Base-by-base conservation (phyloP, 2,797 vertebrate species). In the Nannoperca obscura region DNA sequence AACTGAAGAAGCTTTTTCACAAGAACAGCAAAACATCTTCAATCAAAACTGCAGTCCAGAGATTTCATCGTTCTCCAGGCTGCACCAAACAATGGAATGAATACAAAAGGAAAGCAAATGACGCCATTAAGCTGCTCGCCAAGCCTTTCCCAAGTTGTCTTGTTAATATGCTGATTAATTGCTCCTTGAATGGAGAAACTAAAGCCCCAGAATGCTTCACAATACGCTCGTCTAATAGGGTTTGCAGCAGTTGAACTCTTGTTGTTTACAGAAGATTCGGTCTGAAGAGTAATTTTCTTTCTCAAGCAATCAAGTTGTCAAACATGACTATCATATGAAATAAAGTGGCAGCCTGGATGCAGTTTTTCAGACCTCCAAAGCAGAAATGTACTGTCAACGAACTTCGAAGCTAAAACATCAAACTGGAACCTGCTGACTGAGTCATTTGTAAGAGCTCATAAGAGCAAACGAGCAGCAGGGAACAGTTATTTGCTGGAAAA, bases 161-260 rank as follows among this genome's bases (percentile, higher is more conserved):
- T 58, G 62, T 87, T 83, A 86, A 84, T 83, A 82, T 74, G 81
- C 80, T 77, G 82, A 91, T 92, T 81, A 91, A 92, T 80, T 82
- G 76, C 77, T 77, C 71, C 72, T 85, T 78, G 76, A 89, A 80
- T 68, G 71, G 76, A 71, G 83, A 82, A 72, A 81, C 67, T 64
- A 65, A 82, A 86, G 75, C 49, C 58, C 60, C 62, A 57, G 40
- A 61, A 70, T 47, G 54, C 34, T 62, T 53, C n/a, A 14, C 20
- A 69, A 73, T 55, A 52, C 30, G 36, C 64, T 62, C 12, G 9
- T 38, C 64, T 55, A 60, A 80, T 60, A 42, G 44, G 10, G 46
- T 34, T 49, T 53, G 20, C 36, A 38, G 27, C 11, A 3, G 32
- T 9, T 38, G 19, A 52, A 20, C 8, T 15, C 19, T n/a, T 53